Conservation (phyloP, 2,888 invertebrate genomes). For the Ellobium chinense region DNA sequence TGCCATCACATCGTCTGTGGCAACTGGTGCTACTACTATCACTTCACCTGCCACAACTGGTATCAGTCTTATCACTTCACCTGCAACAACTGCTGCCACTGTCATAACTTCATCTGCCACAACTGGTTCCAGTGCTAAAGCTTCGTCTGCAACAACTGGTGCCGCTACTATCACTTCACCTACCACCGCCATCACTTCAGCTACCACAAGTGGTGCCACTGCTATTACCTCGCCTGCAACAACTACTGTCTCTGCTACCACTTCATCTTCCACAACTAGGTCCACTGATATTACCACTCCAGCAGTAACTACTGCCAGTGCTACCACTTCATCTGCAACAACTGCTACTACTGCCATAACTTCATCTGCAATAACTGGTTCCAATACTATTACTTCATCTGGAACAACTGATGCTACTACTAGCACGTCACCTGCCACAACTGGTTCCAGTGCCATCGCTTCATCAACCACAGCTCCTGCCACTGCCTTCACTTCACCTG, state of each 20-base stretch:
- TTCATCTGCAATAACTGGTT: conserved; percentile 26
- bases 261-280: too few relatives aligned
- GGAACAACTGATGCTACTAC: conserved; percentile 24
- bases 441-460: conserved; percentile 1
- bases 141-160: too few relatives aligned
- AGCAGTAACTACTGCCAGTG: not conserved
- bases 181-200: too few relatives aligned
- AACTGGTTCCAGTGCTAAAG: not conserved
- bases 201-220: too few relatives aligned
- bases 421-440: not conserved
- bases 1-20: conserved; percentile 43
- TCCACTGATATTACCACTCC: not conserved
- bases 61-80: not conserved
- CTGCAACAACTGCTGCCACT: not conserved
- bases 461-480: not conserved
- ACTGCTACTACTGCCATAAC: conserved; percentile 9
- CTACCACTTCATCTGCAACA: not conserved
- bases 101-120: not conserved
- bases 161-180: too few relatives aligned
- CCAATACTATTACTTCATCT: conserved; percentile 35
- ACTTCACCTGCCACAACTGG: not conserved
- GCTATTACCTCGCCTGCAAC: too few relatives aligned
- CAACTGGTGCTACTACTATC: conserved; percentile 35
- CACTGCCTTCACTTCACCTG: not conserved
- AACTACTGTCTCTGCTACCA: too few relatives aligned